Base-by-base conservation (phyloP, 2,888 invertebrate genomes). In the Scelioninae gen. 1 region DNA sequence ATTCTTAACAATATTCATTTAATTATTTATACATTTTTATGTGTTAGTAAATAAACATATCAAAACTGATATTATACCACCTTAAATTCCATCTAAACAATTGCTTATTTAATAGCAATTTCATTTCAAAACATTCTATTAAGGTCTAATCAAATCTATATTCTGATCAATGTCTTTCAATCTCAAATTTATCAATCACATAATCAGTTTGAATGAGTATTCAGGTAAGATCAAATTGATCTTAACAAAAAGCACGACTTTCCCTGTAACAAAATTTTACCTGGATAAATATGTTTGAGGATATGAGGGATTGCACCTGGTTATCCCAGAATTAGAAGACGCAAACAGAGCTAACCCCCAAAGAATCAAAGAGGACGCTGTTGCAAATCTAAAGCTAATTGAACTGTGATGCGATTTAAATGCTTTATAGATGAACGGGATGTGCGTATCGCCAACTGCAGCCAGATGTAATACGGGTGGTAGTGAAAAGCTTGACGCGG, bases 361-460 rank as follows among this genome's bases (percentile, higher is more conserved):
- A 49, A 47, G n/a, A n/a, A n/a, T n/a, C n/a, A n/a, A n/a, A n/a
- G n/a, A n/a, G 43, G 56, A 75, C 15, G 45, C 23, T 43, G 23
- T 66, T 69, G 16, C 38, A 51, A 58, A 68, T 13, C 5, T 6
- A 49, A 65, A 56, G 78, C 74, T 83, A 79, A 78, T 65, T 79
- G 81, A 75, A 69, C 75, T 85, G 65, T 78, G 77, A 84, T 82
- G 82, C 81, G 85, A 87, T 87, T 87, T 87, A 83, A 84, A 85
- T 90, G 86, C 92, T 93, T 91, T 93, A 92, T 95, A 96, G 96
- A 95, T 96, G 94, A 96, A 96, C 94, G 96, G 95, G 93, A 94
- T 95, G 93, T 95, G 95, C 94, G 94, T 95, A 91, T 95, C 95
- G 90, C 94, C 95, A 87, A 94, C 94, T 86, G 93, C 93, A 89